phyloP scores from a whole-genome alignment of 2,797 vertebrate species.

The Crenichthys baileyi region DNA sequence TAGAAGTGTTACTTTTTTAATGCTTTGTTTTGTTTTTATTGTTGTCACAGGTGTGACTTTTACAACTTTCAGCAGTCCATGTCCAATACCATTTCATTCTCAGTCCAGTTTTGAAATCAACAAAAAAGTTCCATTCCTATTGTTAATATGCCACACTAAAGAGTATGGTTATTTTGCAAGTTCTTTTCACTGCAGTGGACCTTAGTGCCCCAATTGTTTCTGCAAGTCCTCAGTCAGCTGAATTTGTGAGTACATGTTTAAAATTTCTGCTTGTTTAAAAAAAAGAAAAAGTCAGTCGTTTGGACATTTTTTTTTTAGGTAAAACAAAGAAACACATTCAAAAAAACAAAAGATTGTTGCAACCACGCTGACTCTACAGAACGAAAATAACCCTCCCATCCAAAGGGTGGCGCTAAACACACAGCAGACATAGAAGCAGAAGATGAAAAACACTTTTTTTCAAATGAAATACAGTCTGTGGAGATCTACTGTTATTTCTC shows the following conservation, averaged over 20 bases:
- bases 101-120: background rate
- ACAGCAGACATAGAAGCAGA: too few species aligned
- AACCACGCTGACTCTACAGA: background rate
- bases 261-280: background rate
- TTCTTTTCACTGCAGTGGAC: too few species aligned
- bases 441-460: too few species aligned
- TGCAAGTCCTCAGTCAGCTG: too few species aligned
- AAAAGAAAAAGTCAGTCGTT: background rate
- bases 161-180: too few species aligned
- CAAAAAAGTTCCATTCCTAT: background rate
- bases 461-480: too few species aligned
- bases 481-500: too few species aligned
- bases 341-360: too few species aligned
- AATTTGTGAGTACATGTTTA: background rate
- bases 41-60: background rate
- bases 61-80: too few species aligned
- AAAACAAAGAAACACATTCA: background rate
- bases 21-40: background rate
- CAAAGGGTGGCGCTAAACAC: background rate
- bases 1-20: background rate
- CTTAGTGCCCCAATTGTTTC: too few species aligned
- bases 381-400: background rate
- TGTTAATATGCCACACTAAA: background rate
- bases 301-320: background rate
- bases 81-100: too few species aligned